Percentiles rank a stretch among this genome's conserved stretches.
phyloP scores from a whole-genome alignment of 2,888 invertebrate species.

The Monochamus alternatus region DNA sequence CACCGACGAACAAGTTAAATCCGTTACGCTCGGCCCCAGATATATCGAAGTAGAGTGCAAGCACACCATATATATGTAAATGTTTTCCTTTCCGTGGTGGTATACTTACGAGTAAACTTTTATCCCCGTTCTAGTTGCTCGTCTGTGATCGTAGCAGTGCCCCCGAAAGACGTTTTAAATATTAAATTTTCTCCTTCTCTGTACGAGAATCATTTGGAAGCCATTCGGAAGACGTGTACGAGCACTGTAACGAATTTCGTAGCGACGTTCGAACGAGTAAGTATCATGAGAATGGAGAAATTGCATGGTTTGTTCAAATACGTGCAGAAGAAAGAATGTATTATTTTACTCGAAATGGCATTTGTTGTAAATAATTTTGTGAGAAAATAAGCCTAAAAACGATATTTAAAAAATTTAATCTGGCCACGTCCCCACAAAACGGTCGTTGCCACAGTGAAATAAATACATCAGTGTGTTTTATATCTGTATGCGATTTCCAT shows the following conservation, averaged over 20 bases:
- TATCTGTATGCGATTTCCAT: too few relatives aligned
- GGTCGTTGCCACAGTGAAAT: too few relatives aligned
- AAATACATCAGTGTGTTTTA: too few relatives aligned
- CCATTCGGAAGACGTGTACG: slow-evolving; percentile 29
- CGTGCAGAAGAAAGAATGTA: too few relatives aligned
- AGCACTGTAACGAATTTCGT: slow-evolving; percentile 58
- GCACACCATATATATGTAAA: slow-evolving; percentile 50
- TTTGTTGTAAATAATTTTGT: too few relatives aligned
- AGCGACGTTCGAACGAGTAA: slow-evolving; percentile 55
- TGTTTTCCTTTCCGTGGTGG: background rate
- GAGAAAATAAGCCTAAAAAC: too few relatives aligned
- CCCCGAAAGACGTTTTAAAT: slow-evolving; percentile 54
- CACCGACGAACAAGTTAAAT: slow-evolving; percentile 47
- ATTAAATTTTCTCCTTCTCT: slow-evolving; percentile 59
- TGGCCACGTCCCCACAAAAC: too few relatives aligned
- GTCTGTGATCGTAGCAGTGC: slow-evolving; percentile 56
- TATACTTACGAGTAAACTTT: background rate
- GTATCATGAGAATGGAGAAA: background rate
- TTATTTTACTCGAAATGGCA: too few relatives aligned
- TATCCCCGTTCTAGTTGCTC: slow-evolving; percentile 49
- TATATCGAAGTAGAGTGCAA: slow-evolving; percentile 51
- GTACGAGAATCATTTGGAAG: slow-evolving; percentile 18
- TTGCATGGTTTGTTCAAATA: too few relatives aligned
- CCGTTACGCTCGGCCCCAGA: slow-evolving; percentile 46
- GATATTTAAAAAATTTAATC: too few relatives aligned